Evolutionary conservation across 2,888 invertebrate genomes (phyloP), one percentile per base, ranked within the genome.

Genomic region (Liposcelis brunnea): DNA sequence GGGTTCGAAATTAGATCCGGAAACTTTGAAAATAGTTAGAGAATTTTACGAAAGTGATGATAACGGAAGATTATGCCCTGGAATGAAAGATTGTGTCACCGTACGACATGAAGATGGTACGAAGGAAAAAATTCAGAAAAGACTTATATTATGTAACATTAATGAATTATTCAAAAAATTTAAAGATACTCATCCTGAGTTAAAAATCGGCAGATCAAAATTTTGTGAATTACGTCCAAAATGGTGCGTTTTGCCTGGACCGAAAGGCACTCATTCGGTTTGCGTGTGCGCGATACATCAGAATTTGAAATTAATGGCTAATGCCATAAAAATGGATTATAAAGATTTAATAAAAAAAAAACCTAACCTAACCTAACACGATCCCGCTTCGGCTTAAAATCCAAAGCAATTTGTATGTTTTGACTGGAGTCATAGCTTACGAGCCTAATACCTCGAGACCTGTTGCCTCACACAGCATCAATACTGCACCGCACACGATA

Each of bases 251-350:
- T 31, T 48, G 16, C 46, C 46, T 31, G 43, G 46, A 10, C 18
- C 42, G 12, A 35, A 35, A 35, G 48, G 46, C 12, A 48, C 46
- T n/a, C 43, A 48, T 12, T n/a, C 42, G 18, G 45, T 46, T 7
- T 42, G 42, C 31, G 45, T 46, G 21, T 48, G 35, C 32, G 16
- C 12, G 10, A 32, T 26, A 31, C 45, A 48, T 33, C 48, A 48
- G 42, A 48, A 45, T 34, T 19, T 48, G 10, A 46, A 48, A 46
- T 18, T 48, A 19, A 46, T 42, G 36, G 32, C 37, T 16, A 18
- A 14, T 31, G 21, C 31, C 36, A 19, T 46, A 21, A 31, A 34
- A 31, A 19, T 48, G 2, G 36, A 45, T 38, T n/a, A n/a, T n/a
- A n/a, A n/a, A n/a, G n/a, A n/a, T n/a, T n/a, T n/a, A n/a, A n/a